phyloP scores from a whole-genome alignment of 2,797 vertebrate species.

The Astyanax mexicanus region DNA sequence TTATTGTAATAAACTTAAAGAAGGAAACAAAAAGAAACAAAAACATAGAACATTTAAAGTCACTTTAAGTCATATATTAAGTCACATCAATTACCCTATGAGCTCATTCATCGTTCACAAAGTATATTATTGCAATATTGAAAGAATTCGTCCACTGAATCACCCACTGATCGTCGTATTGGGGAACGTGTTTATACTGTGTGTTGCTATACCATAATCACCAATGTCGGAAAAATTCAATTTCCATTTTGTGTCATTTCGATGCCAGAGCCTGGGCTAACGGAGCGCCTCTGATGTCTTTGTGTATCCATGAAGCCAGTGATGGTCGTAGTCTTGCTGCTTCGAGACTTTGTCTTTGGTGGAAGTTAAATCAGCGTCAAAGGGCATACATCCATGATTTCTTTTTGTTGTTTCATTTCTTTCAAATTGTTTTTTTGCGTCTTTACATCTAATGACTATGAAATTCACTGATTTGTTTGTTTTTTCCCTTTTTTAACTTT shows the following conservation, averaged over 20 bases:
- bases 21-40: neutral
- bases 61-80: conserved; percentile 46
- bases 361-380: conserved; percentile 70
- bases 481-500: conserved; percentile 75
- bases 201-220: conserved; percentile 24
- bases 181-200: conserved; percentile 5
- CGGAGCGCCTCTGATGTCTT: conserved; percentile 30
- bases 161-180: conserved; percentile 14
- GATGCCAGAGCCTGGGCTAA: conserved; percentile 27
- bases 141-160: conserved; percentile 5
- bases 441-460: conserved; percentile 83
- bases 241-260: conserved; percentile 17
- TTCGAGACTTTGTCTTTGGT: conserved; percentile 56
- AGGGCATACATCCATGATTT: conserved; percentile 80
- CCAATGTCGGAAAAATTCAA: conserved; percentile 28
- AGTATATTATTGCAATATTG: conserved; percentile 30
- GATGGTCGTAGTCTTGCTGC: conserved; percentile 46
- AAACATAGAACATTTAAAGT: conserved; percentile 48
- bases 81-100: conserved; percentile 30
- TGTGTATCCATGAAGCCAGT: conserved; percentile 39
- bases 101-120: conserved; percentile 28
- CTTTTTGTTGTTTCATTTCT: conserved; percentile 56
- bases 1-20: neutral
- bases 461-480: conserved; percentile 74
- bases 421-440: conserved; percentile 29